Base-by-base conservation (phyloP, 2,888 invertebrate genomes). In the Drosophila neutralis region DNA sequence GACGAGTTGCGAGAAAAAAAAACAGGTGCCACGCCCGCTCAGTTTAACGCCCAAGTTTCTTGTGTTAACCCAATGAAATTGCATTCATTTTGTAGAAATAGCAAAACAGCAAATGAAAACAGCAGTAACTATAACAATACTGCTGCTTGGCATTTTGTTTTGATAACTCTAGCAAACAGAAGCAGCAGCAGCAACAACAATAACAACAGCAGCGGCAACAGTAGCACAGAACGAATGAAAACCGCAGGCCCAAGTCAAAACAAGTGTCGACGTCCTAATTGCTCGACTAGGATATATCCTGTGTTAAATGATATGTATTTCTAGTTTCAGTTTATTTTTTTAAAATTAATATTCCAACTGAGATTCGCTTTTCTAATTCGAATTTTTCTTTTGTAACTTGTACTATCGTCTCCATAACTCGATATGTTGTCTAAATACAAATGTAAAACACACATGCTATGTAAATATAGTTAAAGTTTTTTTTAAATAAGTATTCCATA, bases 141-240 rank as follows among this genome's bases (percentile, higher is more conserved):
- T 49, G 29, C 61, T 73, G 69, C 76, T 76, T 79, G 76, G 75
- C 80, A 89, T 79, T 81, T 89, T 89, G 85, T 89, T 89, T 87
- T 89, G 87, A 87, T 82, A 87, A 87, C 77, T 83, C 89, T 84
- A 81, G 82, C 85, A 87, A 85, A 87, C 83, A 85, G 71, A 76
- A 84, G 69, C 64, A 29, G 49, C 18, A 51, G 29, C 29, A 31
- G 29, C 29, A 51, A 18, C 11, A 71, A 51, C 59, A 73, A 57
- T 8, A 36, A 54, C 40, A 70, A 49, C 51, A 52, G 11, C 29
- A 66, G 33, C 27, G 13, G 61, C 64, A 80, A 76, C 72, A 73
- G 69, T 61, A 72, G 53, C 56, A 64, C 40, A 68, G 67, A 84
- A 76, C 80, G 74, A 78, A 75, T 76, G 80, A 80, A 84, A 80